phyloP scores from a whole-genome alignment of 2,888 invertebrate species.

The Temnothorax unifasciatus region DNA sequence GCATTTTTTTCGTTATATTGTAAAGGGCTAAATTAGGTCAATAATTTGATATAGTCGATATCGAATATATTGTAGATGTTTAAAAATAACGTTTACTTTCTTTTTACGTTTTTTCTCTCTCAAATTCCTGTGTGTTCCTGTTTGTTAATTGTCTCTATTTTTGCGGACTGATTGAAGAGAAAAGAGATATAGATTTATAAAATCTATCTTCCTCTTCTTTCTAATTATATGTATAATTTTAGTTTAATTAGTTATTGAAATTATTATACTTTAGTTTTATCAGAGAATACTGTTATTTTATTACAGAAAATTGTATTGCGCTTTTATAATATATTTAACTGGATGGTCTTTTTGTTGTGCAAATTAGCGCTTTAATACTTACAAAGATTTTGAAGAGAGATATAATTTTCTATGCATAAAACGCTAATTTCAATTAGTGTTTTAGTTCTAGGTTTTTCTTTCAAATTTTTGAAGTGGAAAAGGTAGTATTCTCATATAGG shows the following conservation, averaged over 20 bases:
- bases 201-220: background rate
- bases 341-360: background rate
- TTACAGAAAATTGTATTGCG: background rate
- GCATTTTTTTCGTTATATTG: background rate
- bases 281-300: background rate
- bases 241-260: background rate
- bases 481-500: background rate
- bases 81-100: background rate
- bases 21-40: background rate
- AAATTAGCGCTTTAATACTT: conserved; percentile 4
- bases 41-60: background rate
- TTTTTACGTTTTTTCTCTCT: background rate
- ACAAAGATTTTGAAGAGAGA: background rate
- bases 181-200: background rate
- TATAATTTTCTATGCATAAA: background rate
- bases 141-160: background rate
- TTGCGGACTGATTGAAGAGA: background rate
- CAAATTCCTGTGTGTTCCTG: background rate
- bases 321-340: background rate
- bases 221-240: background rate
- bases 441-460: background rate
- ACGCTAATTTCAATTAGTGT: conserved; percentile 6
- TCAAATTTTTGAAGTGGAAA: background rate
- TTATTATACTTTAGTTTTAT: background rate
- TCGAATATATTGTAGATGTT: background rate